Conservation (phyloP, 2,113 vertebrate species). For the Eudorcas thomsonii region DNA sequence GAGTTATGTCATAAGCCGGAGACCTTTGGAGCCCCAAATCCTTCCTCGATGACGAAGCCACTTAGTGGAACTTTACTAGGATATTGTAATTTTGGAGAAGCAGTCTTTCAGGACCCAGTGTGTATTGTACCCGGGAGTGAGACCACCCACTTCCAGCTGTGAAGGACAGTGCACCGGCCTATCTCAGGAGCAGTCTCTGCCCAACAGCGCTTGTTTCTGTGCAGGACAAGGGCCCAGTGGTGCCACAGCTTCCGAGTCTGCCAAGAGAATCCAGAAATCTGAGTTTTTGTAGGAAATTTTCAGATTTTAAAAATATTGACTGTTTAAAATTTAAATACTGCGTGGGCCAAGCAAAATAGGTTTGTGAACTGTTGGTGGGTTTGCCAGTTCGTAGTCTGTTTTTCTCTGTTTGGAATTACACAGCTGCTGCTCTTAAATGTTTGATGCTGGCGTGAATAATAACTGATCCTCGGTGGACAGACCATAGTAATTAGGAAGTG, state of each 20-base stretch:
- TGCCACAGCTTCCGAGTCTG: not conserved
- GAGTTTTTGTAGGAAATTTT: not conserved
- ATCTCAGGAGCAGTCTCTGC: not conserved
- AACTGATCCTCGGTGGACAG: not conserved
- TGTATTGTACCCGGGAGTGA: not conserved
- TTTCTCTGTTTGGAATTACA: not conserved
- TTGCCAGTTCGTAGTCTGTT: not conserved
- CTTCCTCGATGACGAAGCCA: not conserved
- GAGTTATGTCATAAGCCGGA: rapidly evolving
- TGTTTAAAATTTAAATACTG: not conserved
- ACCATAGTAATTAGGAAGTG: not conserved
- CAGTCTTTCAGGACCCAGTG: not conserved
- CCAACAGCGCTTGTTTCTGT: not conserved
- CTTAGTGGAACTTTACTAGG: not conserved
- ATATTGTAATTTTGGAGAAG: not conserved
- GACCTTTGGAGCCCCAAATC: not conserved
- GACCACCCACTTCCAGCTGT: rapidly evolving
- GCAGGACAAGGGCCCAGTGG: rapidly evolving
- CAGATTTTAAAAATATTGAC: not conserved
- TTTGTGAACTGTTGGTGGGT: not conserved
- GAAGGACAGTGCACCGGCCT: rapidly evolving
- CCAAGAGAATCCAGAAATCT: not conserved
- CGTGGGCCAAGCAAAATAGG: not conserved
- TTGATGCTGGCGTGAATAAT: not conserved
- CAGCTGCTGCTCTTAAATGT: not conserved